Conservation (phyloP, 2,888 invertebrate genomes). For the Eilema sororculum region DNA sequence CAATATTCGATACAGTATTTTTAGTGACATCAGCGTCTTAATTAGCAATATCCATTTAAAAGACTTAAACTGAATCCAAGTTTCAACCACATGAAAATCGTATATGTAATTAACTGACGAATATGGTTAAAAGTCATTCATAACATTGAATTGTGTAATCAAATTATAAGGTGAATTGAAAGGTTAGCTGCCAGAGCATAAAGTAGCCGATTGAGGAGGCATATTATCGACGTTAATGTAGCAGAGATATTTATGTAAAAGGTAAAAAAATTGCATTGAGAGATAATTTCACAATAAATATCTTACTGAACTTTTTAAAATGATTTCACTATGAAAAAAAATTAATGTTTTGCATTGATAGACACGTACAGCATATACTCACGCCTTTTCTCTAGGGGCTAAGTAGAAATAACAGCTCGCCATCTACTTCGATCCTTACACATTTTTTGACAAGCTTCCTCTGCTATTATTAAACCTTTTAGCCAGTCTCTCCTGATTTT, state of each 20-base stretch:
- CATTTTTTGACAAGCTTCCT: no score
- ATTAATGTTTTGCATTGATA: no score
- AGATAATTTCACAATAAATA: neutral
- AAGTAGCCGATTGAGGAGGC: conserved; percentile 32
- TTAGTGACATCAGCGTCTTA: no score
- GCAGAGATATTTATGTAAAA: neutral
- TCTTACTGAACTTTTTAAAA: neutral
- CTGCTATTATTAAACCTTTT: no score
- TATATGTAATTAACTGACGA: conserved; percentile 31
- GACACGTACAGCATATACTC: no score
- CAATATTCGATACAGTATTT: no score
- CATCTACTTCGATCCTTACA: no score
- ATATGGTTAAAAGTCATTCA: conserved; percentile 33
- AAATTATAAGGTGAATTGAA: conserved; percentile 43
- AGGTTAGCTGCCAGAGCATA: conserved; percentile 40
- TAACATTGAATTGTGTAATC: conserved; percentile 38
- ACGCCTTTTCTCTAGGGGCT: no score
- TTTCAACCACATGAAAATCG: conserved; percentile 16
- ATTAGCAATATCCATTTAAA: neutral
- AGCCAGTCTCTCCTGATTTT: no score
- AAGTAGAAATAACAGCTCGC: no score
- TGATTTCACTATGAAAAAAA: no score
- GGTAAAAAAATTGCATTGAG: neutral
- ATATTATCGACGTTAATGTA: conserved; percentile 9
- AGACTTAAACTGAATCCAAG: neutral